Evolutionary conservation across 2,888 invertebrate species (phyloP), one percentile per base, ranked within the genome.

Genomic region (Dryobota labecula): DNA sequence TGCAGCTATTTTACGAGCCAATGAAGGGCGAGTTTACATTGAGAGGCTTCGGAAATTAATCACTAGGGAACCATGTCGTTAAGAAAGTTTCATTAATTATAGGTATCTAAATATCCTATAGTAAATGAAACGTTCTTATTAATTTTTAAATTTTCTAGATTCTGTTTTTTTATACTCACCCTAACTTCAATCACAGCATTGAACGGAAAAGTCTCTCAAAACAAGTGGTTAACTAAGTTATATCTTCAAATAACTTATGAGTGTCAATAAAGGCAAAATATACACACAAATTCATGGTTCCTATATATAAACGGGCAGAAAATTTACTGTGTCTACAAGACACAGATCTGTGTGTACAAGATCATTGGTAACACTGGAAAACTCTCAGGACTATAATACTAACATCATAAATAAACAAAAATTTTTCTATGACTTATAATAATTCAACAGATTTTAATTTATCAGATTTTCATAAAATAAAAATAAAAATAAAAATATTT

Each of bases 41-140:
- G 0, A 49, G 15, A 27, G 20, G 13, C 30, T 69, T 54, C 20
- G n/a, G 24, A 15, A 18, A 53, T 66, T 41, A 45, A 73, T 66
- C 13, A 45, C 53, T 9, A 0, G 8, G 11, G 0, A 56, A 61
- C 20, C 6, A 45, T 5, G 24, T 30, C 20, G 43, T 18, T 0
- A 2, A 13, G 0, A 43, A 41, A 24, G 6, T 24, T 45, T 24
- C 0, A 57, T 65, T 38, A 20, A 45, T 51, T 18, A 11, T 54
- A 5, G 5, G 0, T 13, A 70, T n/a, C n/a, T n/a, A n/a, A n/a
- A n/a, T n/a, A n/a, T n/a, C n/a, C n/a, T n/a, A n/a, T n/a, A n/a
- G n/a, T n/a, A n/a, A n/a, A n/a, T n/a, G n/a, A n/a, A n/a, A n/a
- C n/a, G n/a, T n/a, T n/a, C n/a, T n/a, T n/a, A n/a, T n/a, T n/a